Base-by-base conservation (phyloP, 1,140 invertebrate genomes). In the Bombyx mandarina region DNA sequence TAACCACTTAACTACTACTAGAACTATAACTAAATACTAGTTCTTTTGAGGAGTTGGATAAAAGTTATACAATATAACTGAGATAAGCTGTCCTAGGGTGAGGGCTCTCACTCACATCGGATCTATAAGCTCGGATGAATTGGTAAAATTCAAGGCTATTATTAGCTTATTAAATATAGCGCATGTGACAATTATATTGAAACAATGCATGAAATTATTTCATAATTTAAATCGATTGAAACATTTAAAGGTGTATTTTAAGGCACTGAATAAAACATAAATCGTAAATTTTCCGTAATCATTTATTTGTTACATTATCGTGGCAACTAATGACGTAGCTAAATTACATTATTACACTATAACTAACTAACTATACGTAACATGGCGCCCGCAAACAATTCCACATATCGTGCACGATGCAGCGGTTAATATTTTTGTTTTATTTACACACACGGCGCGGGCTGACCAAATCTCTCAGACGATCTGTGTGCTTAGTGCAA, bases 251-350 rank as follows among this genome's bases (percentile, higher is more conserved):
- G 10, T 45, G 45, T 10, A 45, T 10, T 7, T 12, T 2, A 48
- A 48, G 22, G 47, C 1, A 12, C 6, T 12, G 47, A 56, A 65
- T 60, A 58, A 63, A 65, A 63, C 50, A 22, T 42, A 53, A 50
- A n/a, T n/a, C 9, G 22, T 51, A 52, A 51, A 42, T 59, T 67
- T 63, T 81, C 73, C 71, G 75, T 80, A 78, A 75, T 75, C 56
- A 69, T 82, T 73, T 82, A 84, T 86, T 86, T 75, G 47, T 57
- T 80, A 75, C 12, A 77, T 86, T 80, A 82, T 84, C 79, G 74
- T 82, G 84, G 84, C 82, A 86, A 80, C 80, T 86, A 83, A 63
- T 73, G 59, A 43, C 43, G 54, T 67, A 72, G 52, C 52, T 66
- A 60, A 56, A 18, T 61, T 66, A 70, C 64, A 56, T 66, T 57